phyloP scores from a whole-genome alignment of 2,888 invertebrate species.

The Beris morrisii region DNA sequence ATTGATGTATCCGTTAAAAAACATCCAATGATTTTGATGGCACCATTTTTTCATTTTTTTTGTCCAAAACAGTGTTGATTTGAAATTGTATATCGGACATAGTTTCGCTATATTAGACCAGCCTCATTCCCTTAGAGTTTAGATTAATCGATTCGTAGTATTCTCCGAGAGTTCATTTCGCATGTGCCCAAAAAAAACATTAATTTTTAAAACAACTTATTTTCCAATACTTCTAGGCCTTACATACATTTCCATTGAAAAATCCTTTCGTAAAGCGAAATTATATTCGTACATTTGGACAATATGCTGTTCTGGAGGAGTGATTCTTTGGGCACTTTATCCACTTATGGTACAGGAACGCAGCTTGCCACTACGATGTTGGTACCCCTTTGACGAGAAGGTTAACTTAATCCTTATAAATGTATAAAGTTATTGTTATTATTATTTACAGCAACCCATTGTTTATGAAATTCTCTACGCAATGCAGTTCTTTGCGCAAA shows the following conservation, averaged over 20 bases:
- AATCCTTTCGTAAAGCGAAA: constrained; percentile 28
- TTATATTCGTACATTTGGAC: constrained; percentile 32
- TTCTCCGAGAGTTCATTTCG: too few relatives aligned
- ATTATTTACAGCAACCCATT: constrained; percentile 23
- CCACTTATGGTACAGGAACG: constrained; percentile 31
- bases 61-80: too few relatives aligned
- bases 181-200: background rate
- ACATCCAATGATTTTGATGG: too few relatives aligned
- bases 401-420: constrained; percentile 40
- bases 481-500: constrained; percentile 49
- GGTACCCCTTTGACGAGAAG: constrained; percentile 41
- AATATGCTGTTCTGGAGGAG: constrained; percentile 30
- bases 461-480: constrained; percentile 42
- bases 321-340: constrained; percentile 33
- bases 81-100: too few relatives aligned
- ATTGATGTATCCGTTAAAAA: too few relatives aligned
- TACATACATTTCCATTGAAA: constrained; percentile 34
- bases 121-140: too few relatives aligned
- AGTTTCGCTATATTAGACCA: too few relatives aligned
- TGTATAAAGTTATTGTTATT: background rate
- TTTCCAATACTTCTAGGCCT: constrained; percentile 24
- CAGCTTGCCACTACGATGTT: constrained; percentile 36
- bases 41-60: too few relatives aligned
- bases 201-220: background rate
- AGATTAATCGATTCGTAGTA: too few relatives aligned